Evolutionary conservation across 2,113 vertebrate species (phyloP).

Genomic region (Brachionichthys hirsutus): DNA sequence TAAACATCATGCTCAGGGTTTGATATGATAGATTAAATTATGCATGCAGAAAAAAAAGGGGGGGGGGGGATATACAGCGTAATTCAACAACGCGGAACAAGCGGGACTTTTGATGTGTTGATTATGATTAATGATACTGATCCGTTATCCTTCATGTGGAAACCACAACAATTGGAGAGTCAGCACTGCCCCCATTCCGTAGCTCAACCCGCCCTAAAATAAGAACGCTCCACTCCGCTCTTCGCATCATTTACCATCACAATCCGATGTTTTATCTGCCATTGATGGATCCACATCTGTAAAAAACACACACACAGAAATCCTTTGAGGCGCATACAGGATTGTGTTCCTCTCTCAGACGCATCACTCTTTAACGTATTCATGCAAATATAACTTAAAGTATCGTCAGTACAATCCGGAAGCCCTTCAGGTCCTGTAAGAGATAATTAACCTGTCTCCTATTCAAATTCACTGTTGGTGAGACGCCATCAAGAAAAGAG

Average conservation of each 20-base stretch:
- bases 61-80: neutral
- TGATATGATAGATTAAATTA: constrained; percentile 3
- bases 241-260: neutral
- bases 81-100: neutral
- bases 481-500: constrained; percentile 32
- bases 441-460: constrained; percentile 17
- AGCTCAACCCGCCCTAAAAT: too few species aligned
- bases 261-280: constrained; percentile 22
- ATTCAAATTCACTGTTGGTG: constrained; percentile 18
- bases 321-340: neutral
- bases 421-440: neutral
- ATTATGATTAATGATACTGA: constrained; percentile 16
- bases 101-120: constrained; percentile 4
- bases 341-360: neutral
- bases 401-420: too few species aligned
- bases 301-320: constrained; percentile 21
- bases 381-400: too few species aligned
- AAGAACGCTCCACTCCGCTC: too few species aligned
- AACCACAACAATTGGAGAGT: too few species aligned
- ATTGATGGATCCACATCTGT: constrained; percentile 33
- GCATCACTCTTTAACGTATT: neutral
- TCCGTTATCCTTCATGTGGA: too few species aligned
- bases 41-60: neutral
- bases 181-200: too few species aligned
- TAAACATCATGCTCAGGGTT: constrained; percentile 13